Percentiles rank a stretch among this genome's conserved stretches.
phyloP scores from a whole-genome alignment of 2,113 vertebrate species.

The Cyanistes caeruleus region DNA sequence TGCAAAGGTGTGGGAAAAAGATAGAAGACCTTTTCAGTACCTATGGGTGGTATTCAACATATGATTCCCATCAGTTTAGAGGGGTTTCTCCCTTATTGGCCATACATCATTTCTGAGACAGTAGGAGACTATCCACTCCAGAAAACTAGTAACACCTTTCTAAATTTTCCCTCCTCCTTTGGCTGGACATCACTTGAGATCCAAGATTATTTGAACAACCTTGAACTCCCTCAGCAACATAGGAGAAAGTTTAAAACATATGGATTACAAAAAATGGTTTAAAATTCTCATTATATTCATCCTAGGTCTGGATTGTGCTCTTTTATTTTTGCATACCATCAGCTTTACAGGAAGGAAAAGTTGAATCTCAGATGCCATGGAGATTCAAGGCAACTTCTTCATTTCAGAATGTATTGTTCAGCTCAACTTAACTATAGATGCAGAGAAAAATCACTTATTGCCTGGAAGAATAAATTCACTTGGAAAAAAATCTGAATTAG shows the following conservation, averaged over 20 bases:
- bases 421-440: not conserved
- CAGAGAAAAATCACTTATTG: not conserved
- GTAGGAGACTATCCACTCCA: not conserved
- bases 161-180: not conserved
- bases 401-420: not conserved
- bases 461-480: not conserved
- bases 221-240: not conserved
- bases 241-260: not conserved
- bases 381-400: not conserved
- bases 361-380: not conserved
- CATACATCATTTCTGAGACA: not conserved
- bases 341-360: not conserved
- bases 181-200: not conserved
- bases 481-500: not conserved
- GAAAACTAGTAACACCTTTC: not conserved
- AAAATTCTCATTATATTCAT: not conserved
- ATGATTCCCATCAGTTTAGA: not conserved
- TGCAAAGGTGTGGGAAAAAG: not conserved
- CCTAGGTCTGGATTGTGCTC: not conserved
- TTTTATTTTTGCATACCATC: not conserved
- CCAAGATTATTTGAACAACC: not conserved
- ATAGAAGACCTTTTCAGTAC: not conserved
- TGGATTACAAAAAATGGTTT: not conserved
- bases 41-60: not conserved
- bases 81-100: not conserved